Percentiles rank a stretch among this genome's conserved stretches.
phyloP scores from a whole-genome alignment of 2,888 invertebrate genomes.

The Gortyna flavago region DNA sequence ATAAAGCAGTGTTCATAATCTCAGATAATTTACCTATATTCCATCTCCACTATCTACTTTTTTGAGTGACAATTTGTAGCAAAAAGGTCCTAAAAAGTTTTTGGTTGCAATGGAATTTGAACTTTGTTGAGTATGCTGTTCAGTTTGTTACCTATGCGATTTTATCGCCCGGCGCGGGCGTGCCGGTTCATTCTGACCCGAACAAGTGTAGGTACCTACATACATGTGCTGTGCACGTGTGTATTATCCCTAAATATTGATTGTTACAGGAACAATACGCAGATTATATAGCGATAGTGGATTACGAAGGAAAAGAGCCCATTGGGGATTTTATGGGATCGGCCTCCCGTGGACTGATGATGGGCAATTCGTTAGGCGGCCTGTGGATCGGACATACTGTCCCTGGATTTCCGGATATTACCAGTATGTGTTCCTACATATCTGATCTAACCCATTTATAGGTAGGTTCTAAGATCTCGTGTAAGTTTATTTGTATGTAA shows the following conservation, averaged over 20 bases:
- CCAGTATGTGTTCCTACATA: slow-evolving; percentile 35
- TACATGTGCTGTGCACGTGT: too few relatives aligned
- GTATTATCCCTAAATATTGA: too few relatives aligned
- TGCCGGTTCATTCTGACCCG: neutral
- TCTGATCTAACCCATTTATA: neutral
- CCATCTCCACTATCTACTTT: too few relatives aligned
- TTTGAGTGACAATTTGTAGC: too few relatives aligned
- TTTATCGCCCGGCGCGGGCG: neutral
- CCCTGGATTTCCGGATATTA: slow-evolving; percentile 92
- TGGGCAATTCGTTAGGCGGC: slow-evolving; percentile 92
- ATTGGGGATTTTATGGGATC: slow-evolving; percentile 43
- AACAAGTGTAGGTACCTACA: too few relatives aligned
- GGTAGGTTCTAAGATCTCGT: neutral
- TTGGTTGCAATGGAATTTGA: neutral
- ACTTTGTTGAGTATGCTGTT: neutral
- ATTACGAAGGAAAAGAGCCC: slow-evolving; percentile 66
- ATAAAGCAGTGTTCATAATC: too few relatives aligned
- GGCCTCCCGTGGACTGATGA: slow-evolving; percentile 71
- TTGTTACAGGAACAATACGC: slow-evolving; percentile 39
- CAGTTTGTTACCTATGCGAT: neutral
- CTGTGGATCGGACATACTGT: slow-evolving; percentile 97
- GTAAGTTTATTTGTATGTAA: too few relatives aligned
- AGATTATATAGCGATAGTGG: slow-evolving; percentile 70
- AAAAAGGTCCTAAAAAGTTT: neutral
- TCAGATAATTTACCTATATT: too few relatives aligned